These are phyloP conservation scores for Caenorhabditis inopinata DNA, from an alignment of 1,140 invertebrate species.

Conservation along the genomic window DNA sequence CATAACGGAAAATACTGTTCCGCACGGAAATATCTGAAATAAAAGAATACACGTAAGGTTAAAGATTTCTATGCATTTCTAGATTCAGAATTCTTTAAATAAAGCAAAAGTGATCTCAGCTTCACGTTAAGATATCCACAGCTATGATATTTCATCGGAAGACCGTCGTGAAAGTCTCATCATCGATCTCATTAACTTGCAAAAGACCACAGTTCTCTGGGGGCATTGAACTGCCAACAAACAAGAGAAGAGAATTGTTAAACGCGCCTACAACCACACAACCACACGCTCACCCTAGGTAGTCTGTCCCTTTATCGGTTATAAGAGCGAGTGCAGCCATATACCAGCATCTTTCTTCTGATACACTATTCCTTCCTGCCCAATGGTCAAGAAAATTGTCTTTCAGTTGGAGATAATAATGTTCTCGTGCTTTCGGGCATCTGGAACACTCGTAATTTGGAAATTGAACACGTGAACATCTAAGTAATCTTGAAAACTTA, in stretches of 20 bases:
- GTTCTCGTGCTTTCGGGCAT: constrained; percentile 81
- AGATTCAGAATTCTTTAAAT: too few species aligned
- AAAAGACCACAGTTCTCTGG: neutral
- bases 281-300: constrained; percentile 35
- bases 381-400: constrained; percentile 76
- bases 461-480: neutral
- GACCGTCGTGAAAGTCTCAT: constrained; percentile 35
- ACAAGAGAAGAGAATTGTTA: too few species aligned
- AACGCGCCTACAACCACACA: neutral
- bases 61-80: neutral
- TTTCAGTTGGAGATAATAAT: constrained; percentile 89
- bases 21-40: constrained; percentile 70
- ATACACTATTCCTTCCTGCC: constrained; percentile 64
- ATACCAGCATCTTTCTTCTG: constrained; percentile 76
- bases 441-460: constrained; percentile 72
- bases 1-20: constrained; percentile 78
- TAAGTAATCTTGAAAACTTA: too few species aligned
- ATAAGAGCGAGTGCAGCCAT: constrained; percentile 84
- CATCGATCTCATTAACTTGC: constrained; percentile 22
- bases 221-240: too few species aligned
- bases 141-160: constrained; percentile 27
- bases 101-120: constrained; percentile 17
- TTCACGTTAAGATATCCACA: constrained; percentile 38
- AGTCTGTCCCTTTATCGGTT: constrained; percentile 80
- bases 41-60: neutral